Base-by-base conservation (phyloP, 2,888 invertebrate genomes). In the Allolobophora icterica region DNA sequence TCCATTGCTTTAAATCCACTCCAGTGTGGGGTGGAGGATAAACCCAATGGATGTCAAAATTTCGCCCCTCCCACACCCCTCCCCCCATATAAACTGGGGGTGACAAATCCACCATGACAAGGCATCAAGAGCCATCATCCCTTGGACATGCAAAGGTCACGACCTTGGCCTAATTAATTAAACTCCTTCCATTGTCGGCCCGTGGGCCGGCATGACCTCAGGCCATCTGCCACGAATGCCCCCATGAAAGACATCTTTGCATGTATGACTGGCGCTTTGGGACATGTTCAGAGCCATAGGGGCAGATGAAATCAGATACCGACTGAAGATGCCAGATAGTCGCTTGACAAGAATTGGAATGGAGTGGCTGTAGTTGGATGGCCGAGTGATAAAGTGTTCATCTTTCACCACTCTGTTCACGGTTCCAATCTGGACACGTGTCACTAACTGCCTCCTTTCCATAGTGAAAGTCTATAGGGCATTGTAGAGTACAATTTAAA, bases 111-210 rank as follows among this genome's bases (percentile, higher is more conserved):
- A 71, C 71, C 52, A 21, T 52, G 71, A 71, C 30, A 71, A n/a
- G 71, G 13, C 71, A 71, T 71, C 71, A 71, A 71, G 30, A 30
- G 71, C n/a, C 71, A n/a, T 17, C 71, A 30, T 71, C 71, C 71
- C n/a, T 71, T 11, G n/a, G 71, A 30, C 71, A n/a, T 8, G 71
- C 71, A 71, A n/a, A 71, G 71, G 71, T 71, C 71, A 30, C 13
- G n/a, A 71, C 71, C 71, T 71, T 71, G 71, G n/a, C 71, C 71
- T 71, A 71, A 71, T 71, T 71, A 71, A 71, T 71, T 71, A 71
- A 71, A 71, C n/a, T n/a, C 71, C 71, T 13, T 8, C 52, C 71
- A 71, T 71, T 71, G 71, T 71, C 30, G 8, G 71, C 30, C n/a
- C 30, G 71, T 6, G 52, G 71, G 13, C n/a, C 71, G n/a, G n/a